These are phyloP conservation scores for Orthosia incerta DNA, from an alignment of 2,888 invertebrate genomes.

Conservation along the genomic window DNA sequence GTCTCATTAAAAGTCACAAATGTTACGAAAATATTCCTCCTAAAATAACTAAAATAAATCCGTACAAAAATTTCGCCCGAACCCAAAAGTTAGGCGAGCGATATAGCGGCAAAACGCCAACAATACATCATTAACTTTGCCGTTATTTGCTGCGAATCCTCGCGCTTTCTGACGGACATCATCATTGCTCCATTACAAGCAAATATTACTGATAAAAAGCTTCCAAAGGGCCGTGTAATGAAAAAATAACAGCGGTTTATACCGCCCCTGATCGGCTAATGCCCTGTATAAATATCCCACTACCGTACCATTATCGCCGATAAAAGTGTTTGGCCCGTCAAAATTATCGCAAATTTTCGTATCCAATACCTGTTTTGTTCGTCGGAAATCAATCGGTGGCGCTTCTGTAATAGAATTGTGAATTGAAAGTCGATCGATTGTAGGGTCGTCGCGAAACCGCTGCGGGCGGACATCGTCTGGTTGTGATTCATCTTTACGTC, in stretches of 20 bases:
- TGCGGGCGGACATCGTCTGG: slow-evolving; percentile 70
- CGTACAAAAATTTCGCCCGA: slow-evolving; percentile 21
- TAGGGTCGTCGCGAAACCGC: slow-evolving; percentile 63
- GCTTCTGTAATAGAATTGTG: slow-evolving; percentile 77
- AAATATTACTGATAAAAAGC: slow-evolving; percentile 67
- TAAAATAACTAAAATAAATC: slow-evolving; percentile 43
- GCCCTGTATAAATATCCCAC: slow-evolving; percentile 70
- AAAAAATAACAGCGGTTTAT: slow-evolving; percentile 69
- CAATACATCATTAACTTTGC: slow-evolving; percentile 60
- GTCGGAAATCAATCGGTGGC: slow-evolving; percentile 69
- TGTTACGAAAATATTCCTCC: slow-evolving; percentile 12
- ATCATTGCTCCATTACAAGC: slow-evolving; percentile 64
- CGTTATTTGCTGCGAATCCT: slow-evolving; percentile 56
- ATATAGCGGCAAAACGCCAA: slow-evolving; percentile 36
- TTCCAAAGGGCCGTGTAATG: slow-evolving; percentile 60
- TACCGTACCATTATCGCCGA: slow-evolving; percentile 69
- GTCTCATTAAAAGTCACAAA: slow-evolving; percentile 34
- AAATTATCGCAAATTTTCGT: slow-evolving; percentile 74
- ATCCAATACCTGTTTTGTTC: slow-evolving; percentile 69
- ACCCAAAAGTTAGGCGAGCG: slow-evolving; percentile 45
- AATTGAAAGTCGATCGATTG: slow-evolving; percentile 78
- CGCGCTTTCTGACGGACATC: slow-evolving; percentile 62
- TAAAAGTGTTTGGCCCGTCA: slow-evolving; percentile 71
- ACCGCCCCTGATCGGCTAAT: slow-evolving; percentile 65
- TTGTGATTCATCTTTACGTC: slow-evolving; percentile 74